Base-by-base conservation (phyloP, 2,113 vertebrate genomes). In the Arenaria interpres region DNA sequence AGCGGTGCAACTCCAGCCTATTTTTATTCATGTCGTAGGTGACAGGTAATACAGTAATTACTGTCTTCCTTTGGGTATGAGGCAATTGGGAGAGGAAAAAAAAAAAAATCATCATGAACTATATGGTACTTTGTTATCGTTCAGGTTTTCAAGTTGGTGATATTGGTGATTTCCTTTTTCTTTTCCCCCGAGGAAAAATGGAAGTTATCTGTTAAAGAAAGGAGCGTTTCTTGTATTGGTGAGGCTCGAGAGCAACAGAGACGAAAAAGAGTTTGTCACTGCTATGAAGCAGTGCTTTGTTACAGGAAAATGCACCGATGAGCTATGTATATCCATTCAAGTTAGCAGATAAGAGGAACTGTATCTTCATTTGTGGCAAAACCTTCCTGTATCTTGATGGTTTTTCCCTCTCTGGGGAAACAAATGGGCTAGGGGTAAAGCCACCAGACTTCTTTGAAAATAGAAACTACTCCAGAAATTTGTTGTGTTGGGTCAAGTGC, bases 1-100 rank as follows among this genome's bases (percentile, higher is more conserved):
- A 95, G 39, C 20, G 32, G 22, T 69, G 59, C n/a, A 59, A 82
- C 41, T 79, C 64, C 73, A 77, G 71, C 30, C 51, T 59, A 14
- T 91, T 96, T 96, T 86, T 96, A 82, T 77, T 53, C 64, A 7
- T 64, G 27, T 93, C 74, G 94, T 93, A 90, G 53, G 45, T 93
- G 88, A 93, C 86, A 97, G 41, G 19, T 56, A 69, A 41, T 75
- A 72, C 39, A 54, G 53, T 73, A 88, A 88, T 51, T 88, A 77
- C 85, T 73, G 48, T 95, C 41, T 94, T 45, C 96, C 72, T 63
- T 79, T 51, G 21, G 33, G 37, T 96, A 59, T 27, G 19, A 94
- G 67, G 84, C 56, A 92, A 85, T 14, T 45, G 59, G 24, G 50
- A 91, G 60, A 85, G 68, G 14, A 43, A 43, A 45, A 46, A 79